phyloP scores from a whole-genome alignment of 2,888 invertebrate species.

The Eupithecia subfuscata region DNA sequence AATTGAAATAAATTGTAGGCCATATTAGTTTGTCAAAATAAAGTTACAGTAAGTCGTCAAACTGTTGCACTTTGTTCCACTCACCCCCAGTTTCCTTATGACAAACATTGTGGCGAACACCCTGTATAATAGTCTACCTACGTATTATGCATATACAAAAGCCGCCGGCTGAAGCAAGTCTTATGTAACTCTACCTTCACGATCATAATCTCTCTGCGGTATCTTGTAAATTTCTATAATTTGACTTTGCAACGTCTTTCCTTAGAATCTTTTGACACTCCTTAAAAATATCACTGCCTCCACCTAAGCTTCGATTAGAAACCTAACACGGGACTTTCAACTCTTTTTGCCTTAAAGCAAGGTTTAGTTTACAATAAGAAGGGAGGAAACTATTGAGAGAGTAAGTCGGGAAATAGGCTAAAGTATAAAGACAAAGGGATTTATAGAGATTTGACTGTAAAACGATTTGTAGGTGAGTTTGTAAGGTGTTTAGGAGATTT shows the following conservation, averaged over 20 bases:
- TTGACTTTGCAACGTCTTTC: conserved; percentile 23
- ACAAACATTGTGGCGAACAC: no score
- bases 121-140: no score
- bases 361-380: not conserved
- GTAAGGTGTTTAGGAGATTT: conserved; percentile 22
- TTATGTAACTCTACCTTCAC: not conserved
- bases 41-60: no score
- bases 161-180: not conserved
- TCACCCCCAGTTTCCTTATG: no score
- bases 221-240: conserved; percentile 22
- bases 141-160: not conserved
- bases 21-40: no score
- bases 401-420: conserved; percentile 33
- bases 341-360: not conserved
- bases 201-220: not conserved
- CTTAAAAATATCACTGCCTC: conserved; percentile 32
- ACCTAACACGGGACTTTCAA: conserved; percentile 1
- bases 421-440: conserved; percentile 36
- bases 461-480: conserved; percentile 37
- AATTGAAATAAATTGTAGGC: no score
- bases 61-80: no score
- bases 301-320: conserved; percentile 19
- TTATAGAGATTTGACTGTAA: conserved; percentile 35
- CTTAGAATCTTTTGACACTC: conserved; percentile 32
- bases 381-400: conserved; percentile 27